These are phyloP conservation scores for Anarhynchus alexandrinus DNA, from an alignment of 2,113 vertebrate species.

Conservation along the genomic window DNA sequence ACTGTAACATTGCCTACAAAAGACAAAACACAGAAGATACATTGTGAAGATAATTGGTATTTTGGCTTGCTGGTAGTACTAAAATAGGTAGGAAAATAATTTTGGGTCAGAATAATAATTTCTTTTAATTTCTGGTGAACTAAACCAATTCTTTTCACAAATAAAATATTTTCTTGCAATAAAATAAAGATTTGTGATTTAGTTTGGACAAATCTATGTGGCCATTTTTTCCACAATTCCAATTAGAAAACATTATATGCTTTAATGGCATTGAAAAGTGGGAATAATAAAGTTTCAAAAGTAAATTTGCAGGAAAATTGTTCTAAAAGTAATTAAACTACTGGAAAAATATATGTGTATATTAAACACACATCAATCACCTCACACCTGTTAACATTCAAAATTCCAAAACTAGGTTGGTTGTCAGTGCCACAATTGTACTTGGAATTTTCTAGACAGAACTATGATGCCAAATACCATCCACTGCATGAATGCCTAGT, in stretches of 20 bases:
- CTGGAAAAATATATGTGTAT: not conserved
- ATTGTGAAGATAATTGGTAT: not conserved
- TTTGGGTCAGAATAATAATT: not conserved
- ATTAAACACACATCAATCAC: not conserved
- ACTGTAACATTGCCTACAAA: slow-evolving; percentile 23
- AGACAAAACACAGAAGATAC: not conserved
- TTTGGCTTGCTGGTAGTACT: not conserved
- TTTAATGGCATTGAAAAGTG: not conserved
- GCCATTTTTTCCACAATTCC: not conserved
- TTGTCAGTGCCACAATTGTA: not conserved
- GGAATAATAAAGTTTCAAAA: not conserved
- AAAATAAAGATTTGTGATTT: not conserved
- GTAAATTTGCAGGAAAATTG: not conserved
- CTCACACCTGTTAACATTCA: not conserved
- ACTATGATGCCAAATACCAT: not conserved
- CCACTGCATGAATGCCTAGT: not conserved
- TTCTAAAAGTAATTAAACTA: not conserved
- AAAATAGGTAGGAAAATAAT: not conserved
- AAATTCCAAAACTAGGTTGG: not conserved
- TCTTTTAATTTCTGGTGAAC: not conserved
- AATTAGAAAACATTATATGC: not conserved
- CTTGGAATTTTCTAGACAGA: not conserved
- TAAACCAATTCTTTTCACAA: not conserved
- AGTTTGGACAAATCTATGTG: not conserved
- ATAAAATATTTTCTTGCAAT: not conserved